Evolutionary conservation across 1,140 invertebrate species (phyloP).

Genomic region (Chymomyza costata): DNA sequence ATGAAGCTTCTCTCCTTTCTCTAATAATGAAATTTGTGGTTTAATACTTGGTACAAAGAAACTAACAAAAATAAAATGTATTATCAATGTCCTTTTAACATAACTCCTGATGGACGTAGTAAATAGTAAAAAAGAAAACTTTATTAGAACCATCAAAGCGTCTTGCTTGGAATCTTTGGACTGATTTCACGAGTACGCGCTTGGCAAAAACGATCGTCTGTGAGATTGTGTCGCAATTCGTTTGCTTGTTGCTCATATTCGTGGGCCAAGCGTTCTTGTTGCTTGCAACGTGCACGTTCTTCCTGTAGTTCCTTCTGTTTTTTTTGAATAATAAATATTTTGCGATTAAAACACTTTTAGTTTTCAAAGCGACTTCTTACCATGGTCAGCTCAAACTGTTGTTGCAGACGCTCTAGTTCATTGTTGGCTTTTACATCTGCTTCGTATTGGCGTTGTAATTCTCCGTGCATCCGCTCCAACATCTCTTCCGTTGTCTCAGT

Average conservation of each 20-base stretch:
- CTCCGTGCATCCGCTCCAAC: slow-evolving; percentile 42
- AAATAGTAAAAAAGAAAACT: no score
- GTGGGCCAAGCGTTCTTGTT: slow-evolving; percentile 48
- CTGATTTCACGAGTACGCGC: slow-evolving; percentile 43
- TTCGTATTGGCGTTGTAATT: slow-evolving; percentile 56
- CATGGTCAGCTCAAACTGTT: slow-evolving; percentile 42
- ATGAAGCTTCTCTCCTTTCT: no score
- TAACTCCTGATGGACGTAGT: no score
- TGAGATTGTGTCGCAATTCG: slow-evolving; percentile 55
- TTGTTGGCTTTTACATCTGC: slow-evolving; percentile 33
- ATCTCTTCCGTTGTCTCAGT: slow-evolving; percentile 55
- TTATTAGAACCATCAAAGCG: no score
- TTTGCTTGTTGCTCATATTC: slow-evolving; percentile 51
- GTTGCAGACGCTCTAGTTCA: slow-evolving; percentile 51
- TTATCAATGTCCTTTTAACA: no score
- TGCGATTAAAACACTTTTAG: no score
- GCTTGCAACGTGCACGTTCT: slow-evolving; percentile 44
- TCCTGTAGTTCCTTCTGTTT: slow-evolving; percentile 43
- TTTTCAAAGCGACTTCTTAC: no score
- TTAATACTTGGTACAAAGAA: no score
- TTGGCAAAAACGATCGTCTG: slow-evolving; percentile 59
- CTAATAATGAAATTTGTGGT: no score
- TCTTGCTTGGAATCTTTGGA: slow-evolving; percentile 32
- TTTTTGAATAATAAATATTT: no score
- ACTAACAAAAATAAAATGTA: no score